Percentiles rank a stretch among this genome's conserved stretches.
Conservation (phyloP, 2,888 invertebrate species). For the Nymphalis urticae region DNA sequence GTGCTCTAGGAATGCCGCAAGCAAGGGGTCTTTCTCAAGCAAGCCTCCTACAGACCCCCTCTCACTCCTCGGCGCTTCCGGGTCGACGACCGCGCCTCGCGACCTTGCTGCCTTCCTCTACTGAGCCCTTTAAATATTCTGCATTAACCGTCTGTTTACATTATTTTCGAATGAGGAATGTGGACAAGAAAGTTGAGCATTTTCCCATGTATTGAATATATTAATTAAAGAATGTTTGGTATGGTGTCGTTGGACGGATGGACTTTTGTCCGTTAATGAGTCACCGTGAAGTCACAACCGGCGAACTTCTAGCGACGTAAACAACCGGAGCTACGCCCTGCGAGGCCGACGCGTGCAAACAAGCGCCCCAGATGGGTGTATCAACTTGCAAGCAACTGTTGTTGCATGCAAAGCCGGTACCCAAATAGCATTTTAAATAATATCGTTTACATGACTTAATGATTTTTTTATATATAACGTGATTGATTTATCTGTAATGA, state of each 20-base stretch:
- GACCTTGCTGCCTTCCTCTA: conserved; percentile 52
- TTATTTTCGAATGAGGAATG: conserved; percentile 1
- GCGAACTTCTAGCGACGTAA: conserved; percentile 52
- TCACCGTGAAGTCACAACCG: conserved; percentile 51
- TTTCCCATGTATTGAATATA: conserved; percentile 41
- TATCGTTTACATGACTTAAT: background rate
- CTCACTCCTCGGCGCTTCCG: conserved; percentile 51
- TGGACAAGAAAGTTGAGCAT: conserved; percentile 20
- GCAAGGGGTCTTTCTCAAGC: conserved; percentile 39
- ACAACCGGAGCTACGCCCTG: conserved; percentile 61
- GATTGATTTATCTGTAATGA: background rate
- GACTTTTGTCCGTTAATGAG: conserved; percentile 63
- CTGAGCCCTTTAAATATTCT: conserved; percentile 41
- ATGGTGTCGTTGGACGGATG: conserved; percentile 45
- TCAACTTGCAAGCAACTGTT: conserved; percentile 33
- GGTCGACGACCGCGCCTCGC: conserved; percentile 59
- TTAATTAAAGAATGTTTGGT: conserved; percentile 44
- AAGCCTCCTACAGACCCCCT: conserved; percentile 34
- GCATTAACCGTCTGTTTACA: conserved; percentile 6
- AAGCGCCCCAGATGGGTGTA: conserved; percentile 61
- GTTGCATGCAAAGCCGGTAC: background rate
- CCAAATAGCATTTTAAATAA: background rate
- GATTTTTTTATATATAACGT: background rate
- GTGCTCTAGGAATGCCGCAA: conserved; percentile 50
- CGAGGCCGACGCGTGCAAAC: conserved; percentile 66